A percentile compares a stretch with the other conserved stretches of the same genome.
These are phyloP conservation scores for Pachyuromys duprasi DNA, from an alignment of 2,797 vertebrate species.

Conservation along the genomic window DNA sequence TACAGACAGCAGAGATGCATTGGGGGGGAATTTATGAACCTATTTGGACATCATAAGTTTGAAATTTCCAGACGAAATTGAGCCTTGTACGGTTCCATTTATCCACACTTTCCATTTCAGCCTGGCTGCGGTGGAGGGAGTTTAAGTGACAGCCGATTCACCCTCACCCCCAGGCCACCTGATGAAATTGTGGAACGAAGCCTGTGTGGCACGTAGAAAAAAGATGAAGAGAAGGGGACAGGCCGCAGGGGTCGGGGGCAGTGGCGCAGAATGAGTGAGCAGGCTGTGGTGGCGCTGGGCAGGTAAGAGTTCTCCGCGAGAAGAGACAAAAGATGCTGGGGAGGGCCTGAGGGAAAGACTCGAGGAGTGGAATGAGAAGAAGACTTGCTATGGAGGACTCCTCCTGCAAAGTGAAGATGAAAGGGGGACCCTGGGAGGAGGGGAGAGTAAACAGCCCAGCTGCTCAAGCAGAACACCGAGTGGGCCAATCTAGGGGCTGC, in stretches of 20 bases:
- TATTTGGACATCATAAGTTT: slow-evolving; percentile 73
- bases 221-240: slow-evolving; percentile 47
- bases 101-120: slow-evolving; percentile 73
- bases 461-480: neutral
- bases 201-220: slow-evolving; percentile 44
- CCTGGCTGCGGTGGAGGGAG: slow-evolving; percentile 44
- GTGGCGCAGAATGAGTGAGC: neutral
- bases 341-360: neutral
- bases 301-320: neutral
- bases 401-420: neutral
- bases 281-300: neutral
- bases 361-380: neutral
- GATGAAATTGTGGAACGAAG: slow-evolving; percentile 62
- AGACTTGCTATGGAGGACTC: neutral
- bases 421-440: neutral
- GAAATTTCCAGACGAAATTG: slow-evolving; percentile 79
- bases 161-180: slow-evolving; percentile 65
- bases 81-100: slow-evolving; percentile 72
- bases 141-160: slow-evolving; percentile 65
- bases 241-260: slow-evolving; percentile 16
- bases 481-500: neutral
- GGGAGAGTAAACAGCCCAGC: neutral
- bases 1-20: slow-evolving; percentile 53
- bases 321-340: neutral
- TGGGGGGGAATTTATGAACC: slow-evolving; percentile 63